Base-by-base conservation (phyloP, 1,140 invertebrate genomes). In the Ganaspis sp. region DNA sequence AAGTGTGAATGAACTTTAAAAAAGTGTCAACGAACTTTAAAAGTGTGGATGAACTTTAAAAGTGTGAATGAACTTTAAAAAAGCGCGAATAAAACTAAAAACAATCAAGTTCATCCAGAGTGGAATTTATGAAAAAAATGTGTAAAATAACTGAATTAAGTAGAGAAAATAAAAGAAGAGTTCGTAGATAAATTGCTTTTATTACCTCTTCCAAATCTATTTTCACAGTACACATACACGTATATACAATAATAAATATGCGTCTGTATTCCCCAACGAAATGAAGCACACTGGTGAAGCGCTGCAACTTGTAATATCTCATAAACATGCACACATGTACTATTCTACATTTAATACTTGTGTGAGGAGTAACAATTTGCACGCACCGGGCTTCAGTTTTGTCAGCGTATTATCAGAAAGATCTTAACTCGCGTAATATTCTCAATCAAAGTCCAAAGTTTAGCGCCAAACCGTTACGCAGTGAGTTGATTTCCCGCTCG, bases 371-470 rank as follows among this genome's bases (percentile, higher is more conserved):
- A 29, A 40, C 34, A 42, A 69, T 23, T 69, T 40, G 54, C 64
- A 74, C 26, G 23, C 15, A 49, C 45, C 53, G 72, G 72, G 23
- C 53, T 54, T 58, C 9, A 34, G 26, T 34, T 74, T 37, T 53
- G 26, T 74, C 19, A 40, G 38, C 34, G 58, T 45, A 19, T 15
- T 74, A 74, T 69, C 64, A 49, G 11, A 53, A 12, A 69, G 58
- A 69, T 74, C 73, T 74, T 69, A 69, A 69, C 40, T 69, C 64
- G 54, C 37, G 58, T 29, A 64, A 74, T 74, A 29, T 42, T 40
- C 64, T 34, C 29, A 58, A 26, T 58, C 49, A 73, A 73, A 73
- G 72, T 73, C 72, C 54, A 73, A 73, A 54, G 58, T 64, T 64
- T 64, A 64, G 15, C 58, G 58, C 15, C 23, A 64, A 64, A 15